Base-by-base conservation (phyloP, 2,113 vertebrate species). In the Miniopterus natalensis region DNA sequence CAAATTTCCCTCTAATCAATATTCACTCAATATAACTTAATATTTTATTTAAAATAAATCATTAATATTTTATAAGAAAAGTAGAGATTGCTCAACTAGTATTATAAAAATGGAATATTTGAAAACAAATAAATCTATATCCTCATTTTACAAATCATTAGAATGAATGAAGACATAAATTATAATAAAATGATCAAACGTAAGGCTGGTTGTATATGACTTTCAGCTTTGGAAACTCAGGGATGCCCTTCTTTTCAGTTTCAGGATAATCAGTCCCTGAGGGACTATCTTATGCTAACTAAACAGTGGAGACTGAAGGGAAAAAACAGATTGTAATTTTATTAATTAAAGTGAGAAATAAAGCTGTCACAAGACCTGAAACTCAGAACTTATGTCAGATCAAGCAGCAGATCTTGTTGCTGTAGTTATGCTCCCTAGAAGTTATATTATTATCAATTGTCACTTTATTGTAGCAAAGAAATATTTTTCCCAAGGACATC, bases 161-260 rank as follows among this genome's bases (percentile, higher is more conserved):
- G 90, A 96, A 65, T 95, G 55, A 97, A 97, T 97, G 40, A 92
- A 97, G 95, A 95, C 92, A 65, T 92, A 95, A 95, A 95, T 86
- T 96, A 57, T 70, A 96, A 83, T 79, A 86, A 93, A 86, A 92
- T 92, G 84, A 97, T 96, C 92, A 97, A 95, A 97, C 84, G 5
- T 49, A 83, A 95, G 36, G 20, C 45, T 83, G 70, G 11, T 47
- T 94, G 55, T 92, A 71, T 95, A 92, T 96, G 84, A 71, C 70
- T 89, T 1, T 71, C 66, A 88, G 70, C 90, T 68, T 74, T 84
- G 84, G 78, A 92, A 86, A 63, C 74, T 89, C 79, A 57, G 87
- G 78, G 84, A 92, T 74, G 25, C 61, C 57, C 49, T 93, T 91
- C 87, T 89, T 85, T 92, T 42, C 51, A 93, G 86, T 93, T 93